Conservation (phyloP, 2,113 vertebrate species). For the human (Homo sapiens) region DNA sequence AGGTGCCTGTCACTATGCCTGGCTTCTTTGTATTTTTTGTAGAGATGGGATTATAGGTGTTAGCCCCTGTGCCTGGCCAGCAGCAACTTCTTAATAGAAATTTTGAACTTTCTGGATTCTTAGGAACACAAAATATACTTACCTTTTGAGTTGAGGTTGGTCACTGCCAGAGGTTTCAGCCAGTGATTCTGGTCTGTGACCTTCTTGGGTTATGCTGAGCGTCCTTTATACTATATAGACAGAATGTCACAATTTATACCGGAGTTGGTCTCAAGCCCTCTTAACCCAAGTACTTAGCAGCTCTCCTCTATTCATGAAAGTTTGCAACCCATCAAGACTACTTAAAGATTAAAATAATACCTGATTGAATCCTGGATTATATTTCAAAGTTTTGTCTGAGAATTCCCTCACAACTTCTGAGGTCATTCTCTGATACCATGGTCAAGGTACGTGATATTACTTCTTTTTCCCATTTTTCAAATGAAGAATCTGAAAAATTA, state of each 20-base stretch:
- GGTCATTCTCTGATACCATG: background rate
- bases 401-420: background rate
- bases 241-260: background rate
- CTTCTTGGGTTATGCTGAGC: background rate
- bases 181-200: background rate
- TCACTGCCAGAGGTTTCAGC: background rate
- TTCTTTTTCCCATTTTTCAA: constrained; percentile 9
- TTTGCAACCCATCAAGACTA: background rate
- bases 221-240: background rate
- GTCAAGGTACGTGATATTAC: background rate
- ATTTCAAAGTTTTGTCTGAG: constrained; percentile 11
- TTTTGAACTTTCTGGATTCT: background rate
- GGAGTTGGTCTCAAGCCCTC: background rate
- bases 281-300: background rate
- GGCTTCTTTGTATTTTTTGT: background rate
- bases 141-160: background rate
- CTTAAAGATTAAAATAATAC: constrained; percentile 7
- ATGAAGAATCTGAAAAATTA: constrained; percentile 23
- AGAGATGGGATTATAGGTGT: background rate
- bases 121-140: background rate
- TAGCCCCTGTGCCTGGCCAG: background rate
- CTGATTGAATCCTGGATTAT: background rate
- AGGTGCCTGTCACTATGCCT: background rate
- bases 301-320: background rate
- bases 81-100: background rate